Base-by-base conservation (phyloP, 2,797 vertebrate genomes). In the Sebastes variabilis region DNA sequence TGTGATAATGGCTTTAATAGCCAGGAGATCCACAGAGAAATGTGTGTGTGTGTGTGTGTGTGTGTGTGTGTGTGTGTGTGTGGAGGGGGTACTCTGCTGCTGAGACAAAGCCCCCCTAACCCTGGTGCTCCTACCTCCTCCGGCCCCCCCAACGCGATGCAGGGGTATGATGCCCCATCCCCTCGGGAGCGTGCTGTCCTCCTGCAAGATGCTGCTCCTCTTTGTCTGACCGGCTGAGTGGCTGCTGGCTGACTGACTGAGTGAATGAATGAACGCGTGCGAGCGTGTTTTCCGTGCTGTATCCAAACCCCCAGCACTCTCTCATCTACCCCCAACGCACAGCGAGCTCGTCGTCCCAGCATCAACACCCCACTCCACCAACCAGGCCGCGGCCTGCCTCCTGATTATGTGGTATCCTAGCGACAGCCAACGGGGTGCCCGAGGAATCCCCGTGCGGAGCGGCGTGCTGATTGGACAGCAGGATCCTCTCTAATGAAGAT, bases 401-500 rank as follows among this genome's bases (percentile, higher is more conserved):
- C 94, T 95, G 92, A 96, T 95, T 96, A 96, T 95, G 91, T 95
- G 94, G 96, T 96, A 93, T 94, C 95, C 94, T 96, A 96, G 96
- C 95, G 89, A 96, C 95, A 95, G 93, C 96, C 96, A 96, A 96
- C 92, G 81, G 91, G 94, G 91, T 76, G 93, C 89, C 92, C 87
- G 86, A 69, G 92, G 93, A 95, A 95, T 95, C 92, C 94, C 93
- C 76, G 83, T 88, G 82, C 90, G 79, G 82, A 90, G 92, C 80
- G 20, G 86, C 64, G 1, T 69, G 81, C 91, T 87, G 93, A 96
- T 96, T 96, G 95, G 96, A 87, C 91, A 79, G 85, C 82, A 55
- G 89, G 83, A 88, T 88, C 70, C 88, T 89, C 93, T 89, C 94
- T 96, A 96, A 96, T 96, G 95, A 96, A 94, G 94, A 94, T 90